These are phyloP conservation scores for Numenius phaeopus DNA, from an alignment of 2,797 vertebrate species.

Conservation along the genomic window DNA sequence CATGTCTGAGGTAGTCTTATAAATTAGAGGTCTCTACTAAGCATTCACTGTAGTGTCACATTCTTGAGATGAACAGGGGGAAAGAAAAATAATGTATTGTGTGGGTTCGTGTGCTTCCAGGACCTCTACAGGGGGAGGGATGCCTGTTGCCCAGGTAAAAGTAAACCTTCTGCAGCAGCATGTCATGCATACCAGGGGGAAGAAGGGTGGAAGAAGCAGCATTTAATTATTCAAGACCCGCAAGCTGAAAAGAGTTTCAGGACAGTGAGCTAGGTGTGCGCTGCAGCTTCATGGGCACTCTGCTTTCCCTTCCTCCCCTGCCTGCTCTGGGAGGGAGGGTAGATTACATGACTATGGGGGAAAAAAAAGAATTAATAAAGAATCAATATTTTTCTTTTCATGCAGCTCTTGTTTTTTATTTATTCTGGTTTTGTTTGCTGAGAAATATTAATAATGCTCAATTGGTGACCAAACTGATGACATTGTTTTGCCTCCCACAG, in stretches of 20 bases:
- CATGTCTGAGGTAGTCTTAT: neutral
- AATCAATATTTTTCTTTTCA: neutral
- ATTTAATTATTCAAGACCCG: conserved; percentile 67
- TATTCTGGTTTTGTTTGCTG: neutral
- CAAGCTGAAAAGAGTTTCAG: conserved; percentile 40
- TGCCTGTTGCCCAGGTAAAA: neutral
- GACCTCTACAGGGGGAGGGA: neutral
- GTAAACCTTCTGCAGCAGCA: neutral
- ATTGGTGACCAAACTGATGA: neutral
- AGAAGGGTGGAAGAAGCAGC: neutral
- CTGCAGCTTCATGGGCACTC: neutral
- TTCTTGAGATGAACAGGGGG: neutral
- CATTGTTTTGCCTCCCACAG: neutral
- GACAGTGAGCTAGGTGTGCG: neutral
- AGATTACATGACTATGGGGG: neutral
- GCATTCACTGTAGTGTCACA: neutral
- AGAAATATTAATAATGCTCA: conserved; percentile 2
- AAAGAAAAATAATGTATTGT: neutral
- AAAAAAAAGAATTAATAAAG: neutral
- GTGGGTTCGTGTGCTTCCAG: neutral
- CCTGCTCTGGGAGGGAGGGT: neutral
- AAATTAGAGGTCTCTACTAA: conserved; percentile 20
- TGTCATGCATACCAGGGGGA: neutral
- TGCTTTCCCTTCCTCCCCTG: neutral
- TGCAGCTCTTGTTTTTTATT: neutral